Conservation (phyloP, 2,797 vertebrate genomes). For the Phyllotis vaccarum region DNA sequence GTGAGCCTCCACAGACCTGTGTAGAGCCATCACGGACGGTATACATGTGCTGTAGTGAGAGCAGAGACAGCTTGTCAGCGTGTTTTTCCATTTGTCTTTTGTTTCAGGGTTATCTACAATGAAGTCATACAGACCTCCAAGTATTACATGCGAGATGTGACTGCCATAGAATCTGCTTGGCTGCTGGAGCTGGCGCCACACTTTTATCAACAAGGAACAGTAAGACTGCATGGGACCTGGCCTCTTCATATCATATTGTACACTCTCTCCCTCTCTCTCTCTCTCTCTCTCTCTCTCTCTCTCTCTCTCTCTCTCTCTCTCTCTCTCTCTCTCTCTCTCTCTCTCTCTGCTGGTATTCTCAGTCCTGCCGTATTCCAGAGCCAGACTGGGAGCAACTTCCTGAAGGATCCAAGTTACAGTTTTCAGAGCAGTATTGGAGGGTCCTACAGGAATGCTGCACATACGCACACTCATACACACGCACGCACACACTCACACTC, state of each 20-base stretch:
- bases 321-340: too few species aligned
- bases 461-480: too few species aligned
- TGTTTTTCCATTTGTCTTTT: background rate
- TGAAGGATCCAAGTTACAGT: too few species aligned
- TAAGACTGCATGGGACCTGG: constrained; percentile 85
- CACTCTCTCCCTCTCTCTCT: background rate
- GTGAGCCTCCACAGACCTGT: background rate
- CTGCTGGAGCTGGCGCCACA: constrained; percentile 98
- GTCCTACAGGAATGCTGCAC: too few species aligned
- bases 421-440: too few species aligned
- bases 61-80: background rate
- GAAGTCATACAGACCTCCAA: constrained; percentile 98
- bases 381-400: too few species aligned
- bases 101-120: constrained; percentile 96
- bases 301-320: too few species aligned
- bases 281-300: too few species aligned
- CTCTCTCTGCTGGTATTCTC: too few species aligned
- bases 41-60: background rate
- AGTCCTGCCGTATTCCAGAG: too few species aligned
- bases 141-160: constrained; percentile 99
- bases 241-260: background rate
- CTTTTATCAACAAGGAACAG: constrained; percentile 99
- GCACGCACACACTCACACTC: too few species aligned
- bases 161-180: constrained; percentile 97
- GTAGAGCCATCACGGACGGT: accelerated